phyloP scores from a whole-genome alignment of 2,888 invertebrate genomes.

The Idaea aversata region DNA sequence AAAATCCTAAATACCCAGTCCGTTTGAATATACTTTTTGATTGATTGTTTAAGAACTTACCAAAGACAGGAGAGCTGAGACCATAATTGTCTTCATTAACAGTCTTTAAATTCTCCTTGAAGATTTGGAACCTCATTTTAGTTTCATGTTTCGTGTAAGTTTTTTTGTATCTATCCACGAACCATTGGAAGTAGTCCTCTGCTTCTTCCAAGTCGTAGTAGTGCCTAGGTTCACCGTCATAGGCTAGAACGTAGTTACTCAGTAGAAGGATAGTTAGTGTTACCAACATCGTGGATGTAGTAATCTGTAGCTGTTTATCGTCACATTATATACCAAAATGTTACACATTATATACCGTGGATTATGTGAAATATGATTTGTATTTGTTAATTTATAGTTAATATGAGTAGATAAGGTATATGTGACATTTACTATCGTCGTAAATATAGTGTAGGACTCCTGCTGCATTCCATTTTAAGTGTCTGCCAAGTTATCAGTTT shows the following conservation, averaged over 20 bases:
- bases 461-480: too few relatives aligned
- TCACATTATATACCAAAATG: not conserved
- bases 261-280: not conserved
- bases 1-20: too few relatives aligned
- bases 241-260: not conserved
- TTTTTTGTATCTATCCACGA: slow-evolving; percentile 4
- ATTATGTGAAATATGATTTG: not conserved
- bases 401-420: not conserved
- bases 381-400: not conserved
- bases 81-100: not conserved
- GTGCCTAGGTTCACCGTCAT: not conserved
- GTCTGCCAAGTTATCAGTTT: too few relatives aligned
- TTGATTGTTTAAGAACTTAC: not conserved
- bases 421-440: too few relatives aligned
- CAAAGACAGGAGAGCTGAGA: not conserved
- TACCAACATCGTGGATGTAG: not conserved
- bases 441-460: too few relatives aligned
- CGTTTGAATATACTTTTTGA: too few relatives aligned
- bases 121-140: not conserved
- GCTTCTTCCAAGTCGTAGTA: slow-evolving; percentile 8
- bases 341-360: too few relatives aligned
- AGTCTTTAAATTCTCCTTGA: not conserved
- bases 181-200: slow-evolving; percentile 6
- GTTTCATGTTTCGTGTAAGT: not conserved
- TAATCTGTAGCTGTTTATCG: not conserved